phyloP scores from a whole-genome alignment of 1,140 invertebrate genomes.

The Diachasmimorpha longicaudata region DNA sequence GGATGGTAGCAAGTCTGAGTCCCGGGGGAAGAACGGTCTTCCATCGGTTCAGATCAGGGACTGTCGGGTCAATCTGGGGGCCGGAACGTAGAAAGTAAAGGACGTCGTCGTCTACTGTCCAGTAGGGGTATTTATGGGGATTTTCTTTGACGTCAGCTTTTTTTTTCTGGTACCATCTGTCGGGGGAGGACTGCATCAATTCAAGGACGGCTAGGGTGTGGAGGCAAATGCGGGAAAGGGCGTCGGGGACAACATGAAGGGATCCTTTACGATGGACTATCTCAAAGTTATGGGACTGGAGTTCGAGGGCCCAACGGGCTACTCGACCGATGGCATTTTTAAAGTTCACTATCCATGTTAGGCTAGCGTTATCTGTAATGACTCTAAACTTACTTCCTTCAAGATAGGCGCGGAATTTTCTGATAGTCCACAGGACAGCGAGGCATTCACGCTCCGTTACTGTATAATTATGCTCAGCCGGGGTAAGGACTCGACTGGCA shows the following conservation, averaged over 20 bases:
- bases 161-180: not conserved
- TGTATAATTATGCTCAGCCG: too few species aligned
- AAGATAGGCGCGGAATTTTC: not conserved
- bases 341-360: not conserved
- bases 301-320: too few species aligned
- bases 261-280: not conserved
- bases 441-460: too few species aligned
- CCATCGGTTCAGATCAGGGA: too few species aligned
- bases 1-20: too few species aligned
- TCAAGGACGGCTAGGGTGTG: not conserved
- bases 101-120: too few species aligned
- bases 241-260: not conserved
- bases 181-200: not conserved
- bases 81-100: too few species aligned
- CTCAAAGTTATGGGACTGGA: not conserved
- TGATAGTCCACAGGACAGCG: not conserved
- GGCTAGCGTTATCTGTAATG: not conserved
- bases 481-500: too few species aligned
- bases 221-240: not conserved
- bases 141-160: not conserved
- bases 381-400: not conserved
- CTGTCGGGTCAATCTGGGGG: too few species aligned
- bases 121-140: too few species aligned
- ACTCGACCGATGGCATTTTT: too few species aligned
- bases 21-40: too few species aligned